A percentile compares a stretch with the other conserved stretches of the same genome.
Evolutionary conservation across 2,797 vertebrate species (phyloP).

Genomic region (Pogoniulus pusillus): DNA sequence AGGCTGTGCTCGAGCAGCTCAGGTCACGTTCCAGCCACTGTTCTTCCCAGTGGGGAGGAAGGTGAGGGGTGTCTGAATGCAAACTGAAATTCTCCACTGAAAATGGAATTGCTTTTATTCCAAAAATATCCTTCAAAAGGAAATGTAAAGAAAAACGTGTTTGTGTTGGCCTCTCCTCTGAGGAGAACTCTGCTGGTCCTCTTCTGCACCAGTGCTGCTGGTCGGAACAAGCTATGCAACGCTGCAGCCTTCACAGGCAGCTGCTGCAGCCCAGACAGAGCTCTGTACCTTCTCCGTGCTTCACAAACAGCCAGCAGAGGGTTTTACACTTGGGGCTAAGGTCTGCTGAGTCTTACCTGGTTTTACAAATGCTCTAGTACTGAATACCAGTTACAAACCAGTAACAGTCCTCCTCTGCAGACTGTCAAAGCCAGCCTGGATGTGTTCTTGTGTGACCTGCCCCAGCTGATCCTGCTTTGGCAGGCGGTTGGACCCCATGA

Average conservation of each 20-base stretch:
- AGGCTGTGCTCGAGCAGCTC: slow-evolving; percentile 11
- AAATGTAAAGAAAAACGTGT: slow-evolving; percentile 1
- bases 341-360: background rate
- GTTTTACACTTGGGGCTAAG: background rate
- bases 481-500: no score
- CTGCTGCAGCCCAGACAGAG: background rate
- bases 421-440: no score
- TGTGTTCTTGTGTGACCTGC: no score
- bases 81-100: slow-evolving; percentile 15
- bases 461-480: no score
- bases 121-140: slow-evolving; percentile 40
- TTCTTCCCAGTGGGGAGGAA: background rate
- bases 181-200: background rate
- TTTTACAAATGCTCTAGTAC: background rate
- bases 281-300: slow-evolving; percentile 37
- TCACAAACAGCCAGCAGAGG: slow-evolving; percentile 13
- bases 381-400: background rate
- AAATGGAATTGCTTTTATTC: background rate
- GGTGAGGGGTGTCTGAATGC: background rate
- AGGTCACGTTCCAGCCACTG: background rate
- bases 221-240: slow-evolving; percentile 31
- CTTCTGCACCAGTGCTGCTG: slow-evolving; percentile 1
- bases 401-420: no score
- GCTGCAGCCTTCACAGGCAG: background rate
- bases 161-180: background rate